Percentiles rank a stretch among this genome's conserved stretches.
These are phyloP conservation scores for Micoletzkya japonica DNA, from an alignment of 2,888 invertebrate genomes.

Conservation along the genomic window DNA sequence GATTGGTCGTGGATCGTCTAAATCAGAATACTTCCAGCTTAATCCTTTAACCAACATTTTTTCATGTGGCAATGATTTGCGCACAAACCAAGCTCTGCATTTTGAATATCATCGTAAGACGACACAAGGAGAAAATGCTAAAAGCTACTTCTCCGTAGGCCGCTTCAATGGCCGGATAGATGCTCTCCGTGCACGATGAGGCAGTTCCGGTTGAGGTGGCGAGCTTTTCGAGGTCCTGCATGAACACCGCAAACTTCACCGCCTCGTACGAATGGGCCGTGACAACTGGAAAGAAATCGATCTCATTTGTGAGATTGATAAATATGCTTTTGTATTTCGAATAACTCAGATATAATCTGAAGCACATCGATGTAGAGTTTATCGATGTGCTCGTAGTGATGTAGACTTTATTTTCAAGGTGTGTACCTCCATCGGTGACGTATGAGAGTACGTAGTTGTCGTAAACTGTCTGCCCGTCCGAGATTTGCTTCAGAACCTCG, in stretches of 20 bases:
- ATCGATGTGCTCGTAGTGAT: background rate
- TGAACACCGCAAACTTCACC: background rate
- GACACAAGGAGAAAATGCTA: background rate
- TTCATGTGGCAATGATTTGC: background rate
- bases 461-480: slow-evolving; percentile 19
- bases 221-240: background rate
- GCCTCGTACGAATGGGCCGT: slow-evolving; percentile 4
- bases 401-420: background rate
- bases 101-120: too few species aligned
- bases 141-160: slow-evolving; percentile 1
- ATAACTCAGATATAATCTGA: background rate
- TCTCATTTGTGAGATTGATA: background rate
- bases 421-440: slow-evolving; percentile 20
- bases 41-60: too few species aligned
- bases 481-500: background rate
- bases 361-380: background rate
- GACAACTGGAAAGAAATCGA: slow-evolving; percentile 6
- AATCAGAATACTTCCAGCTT: background rate
- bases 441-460: slow-evolving; percentile 16
- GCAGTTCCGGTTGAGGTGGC: background rate
- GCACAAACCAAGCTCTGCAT: background rate
- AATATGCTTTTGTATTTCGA: background rate
- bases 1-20: slow-evolving; percentile 36
- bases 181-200: slow-evolving; percentile 6
- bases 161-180: slow-evolving; percentile 3